These are phyloP conservation scores for Manduca sexta DNA, from an alignment of 1,140 invertebrate species.

Conservation along the genomic window DNA sequence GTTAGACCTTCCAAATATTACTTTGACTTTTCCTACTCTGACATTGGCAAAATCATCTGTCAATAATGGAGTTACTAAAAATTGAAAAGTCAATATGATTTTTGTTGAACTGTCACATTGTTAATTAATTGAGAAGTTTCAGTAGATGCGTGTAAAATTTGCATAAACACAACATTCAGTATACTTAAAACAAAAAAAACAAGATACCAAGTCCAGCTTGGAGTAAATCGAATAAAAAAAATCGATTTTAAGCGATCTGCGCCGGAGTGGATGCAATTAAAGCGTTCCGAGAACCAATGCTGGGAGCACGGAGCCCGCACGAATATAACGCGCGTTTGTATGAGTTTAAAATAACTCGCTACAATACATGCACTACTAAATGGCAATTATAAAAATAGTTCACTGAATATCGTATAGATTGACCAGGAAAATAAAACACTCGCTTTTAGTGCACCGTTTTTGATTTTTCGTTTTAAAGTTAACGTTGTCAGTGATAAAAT, in stretches of 20 bases:
- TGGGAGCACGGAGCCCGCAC: constrained; percentile 36
- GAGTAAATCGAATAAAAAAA: constrained; percentile 67
- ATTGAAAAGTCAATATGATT: not conserved
- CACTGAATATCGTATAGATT: no score
- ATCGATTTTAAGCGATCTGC: constrained; percentile 70
- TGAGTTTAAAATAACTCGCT: no score
- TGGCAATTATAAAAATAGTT: no score
- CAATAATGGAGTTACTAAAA: no score
- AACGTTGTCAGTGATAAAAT: no score
- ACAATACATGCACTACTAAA: no score
- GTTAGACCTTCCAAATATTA: no score
- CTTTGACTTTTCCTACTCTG: no score
- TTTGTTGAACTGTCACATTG: constrained; percentile 21
- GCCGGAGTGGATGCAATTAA: constrained; percentile 65
- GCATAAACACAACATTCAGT: constrained; percentile 65
- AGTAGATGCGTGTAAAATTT: constrained; percentile 68
- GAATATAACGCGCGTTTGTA: constrained; percentile 30
- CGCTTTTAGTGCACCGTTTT: no score
- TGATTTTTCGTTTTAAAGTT: no score
- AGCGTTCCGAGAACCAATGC: constrained; percentile 59
- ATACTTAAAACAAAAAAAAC: constrained; percentile 60
- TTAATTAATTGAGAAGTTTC: constrained; percentile 71
- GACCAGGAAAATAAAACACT: no score
- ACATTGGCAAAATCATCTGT: no score
- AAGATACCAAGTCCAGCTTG: constrained; percentile 46